Evolutionary conservation across 2,797 vertebrate genomes (phyloP).

Genomic region (Cottoperca gobio): DNA sequence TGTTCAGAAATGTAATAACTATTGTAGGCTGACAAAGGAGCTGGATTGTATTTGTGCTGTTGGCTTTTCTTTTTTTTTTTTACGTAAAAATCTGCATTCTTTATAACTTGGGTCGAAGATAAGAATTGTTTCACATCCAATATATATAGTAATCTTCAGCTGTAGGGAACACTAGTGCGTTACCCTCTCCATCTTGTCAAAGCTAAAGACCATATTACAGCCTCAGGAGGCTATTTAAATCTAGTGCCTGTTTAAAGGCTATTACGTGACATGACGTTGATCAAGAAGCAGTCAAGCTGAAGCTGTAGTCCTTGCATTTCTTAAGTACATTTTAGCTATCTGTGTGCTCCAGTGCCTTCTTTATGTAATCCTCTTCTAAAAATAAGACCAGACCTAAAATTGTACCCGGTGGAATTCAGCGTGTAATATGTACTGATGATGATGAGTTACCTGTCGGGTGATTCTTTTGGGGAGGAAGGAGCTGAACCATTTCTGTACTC

Average conservation of each 20-base stretch:
- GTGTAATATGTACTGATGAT: slow-evolving; percentile 69
- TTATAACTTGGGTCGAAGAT: slow-evolving; percentile 34
- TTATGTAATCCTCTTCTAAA: slow-evolving; percentile 63
- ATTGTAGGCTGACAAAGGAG: neutral
- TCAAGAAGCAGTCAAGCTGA: slow-evolving; percentile 67
- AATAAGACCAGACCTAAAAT: slow-evolving; percentile 65
- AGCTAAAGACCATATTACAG: slow-evolving; percentile 66
- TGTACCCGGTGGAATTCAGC: slow-evolving; percentile 65
- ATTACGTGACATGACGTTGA: slow-evolving; percentile 72
- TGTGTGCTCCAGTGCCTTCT: slow-evolving; percentile 46
- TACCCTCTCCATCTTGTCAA: slow-evolving; percentile 71
- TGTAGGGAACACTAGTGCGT: slow-evolving; percentile 53
- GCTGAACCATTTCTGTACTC: slow-evolving; percentile 32
- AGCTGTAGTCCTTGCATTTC: slow-evolving; percentile 47
- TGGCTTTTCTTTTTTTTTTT: too few species aligned
- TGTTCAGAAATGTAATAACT: slow-evolving; percentile 26
- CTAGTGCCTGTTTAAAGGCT: slow-evolving; percentile 66
- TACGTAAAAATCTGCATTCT: slow-evolving; percentile 17
- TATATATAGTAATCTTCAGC: slow-evolving; percentile 41
- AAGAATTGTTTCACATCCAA: slow-evolving; percentile 45
- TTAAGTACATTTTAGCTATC: slow-evolving; percentile 70
- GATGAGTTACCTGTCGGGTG: slow-evolving; percentile 53
- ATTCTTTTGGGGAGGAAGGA: slow-evolving; percentile 31
- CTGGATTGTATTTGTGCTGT: slow-evolving; percentile 5
- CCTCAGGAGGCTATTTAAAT: slow-evolving; percentile 74